Conservation (phyloP, 2,888 invertebrate species). For the Trachelus troglodyta region DNA sequence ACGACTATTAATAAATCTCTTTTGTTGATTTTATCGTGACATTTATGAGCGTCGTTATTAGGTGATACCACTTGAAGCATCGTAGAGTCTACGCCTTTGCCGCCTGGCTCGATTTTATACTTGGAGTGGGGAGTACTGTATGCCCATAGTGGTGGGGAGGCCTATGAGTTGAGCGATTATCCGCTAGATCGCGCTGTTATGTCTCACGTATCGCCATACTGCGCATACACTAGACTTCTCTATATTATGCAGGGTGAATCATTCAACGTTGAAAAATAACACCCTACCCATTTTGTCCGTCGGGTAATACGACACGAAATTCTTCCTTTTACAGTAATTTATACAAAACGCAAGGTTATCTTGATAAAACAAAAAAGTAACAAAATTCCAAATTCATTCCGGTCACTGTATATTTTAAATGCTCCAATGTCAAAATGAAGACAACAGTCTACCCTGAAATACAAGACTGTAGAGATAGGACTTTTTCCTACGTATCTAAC, state of each 20-base stretch:
- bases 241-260: slow-evolving; percentile 10
- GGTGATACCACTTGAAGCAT: slow-evolving; percentile 60
- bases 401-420: neutral
- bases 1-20: slow-evolving; percentile 61
- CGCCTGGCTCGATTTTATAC: slow-evolving; percentile 43
- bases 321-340: neutral
- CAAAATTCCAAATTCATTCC: neutral
- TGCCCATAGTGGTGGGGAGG: slow-evolving; percentile 48
- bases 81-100: slow-evolving; percentile 63
- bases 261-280: slow-evolving; percentile 3
- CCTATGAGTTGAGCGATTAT: slow-evolving; percentile 54
- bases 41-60: slow-evolving; percentile 66
- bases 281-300: neutral
- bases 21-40: slow-evolving; percentile 64
- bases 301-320: neutral
- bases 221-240: slow-evolving; percentile 3
- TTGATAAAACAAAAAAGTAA: neutral
- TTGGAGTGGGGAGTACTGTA: slow-evolving; percentile 30
- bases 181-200: slow-evolving; percentile 61
- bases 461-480: neutral
- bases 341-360: neutral
- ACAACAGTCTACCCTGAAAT: neutral
- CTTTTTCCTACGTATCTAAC: neutral
- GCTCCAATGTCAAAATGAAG: neutral
- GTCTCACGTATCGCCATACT: slow-evolving; percentile 15